phyloP scores from a whole-genome alignment of 1,140 invertebrate species.

The Lethrus apterus region DNA sequence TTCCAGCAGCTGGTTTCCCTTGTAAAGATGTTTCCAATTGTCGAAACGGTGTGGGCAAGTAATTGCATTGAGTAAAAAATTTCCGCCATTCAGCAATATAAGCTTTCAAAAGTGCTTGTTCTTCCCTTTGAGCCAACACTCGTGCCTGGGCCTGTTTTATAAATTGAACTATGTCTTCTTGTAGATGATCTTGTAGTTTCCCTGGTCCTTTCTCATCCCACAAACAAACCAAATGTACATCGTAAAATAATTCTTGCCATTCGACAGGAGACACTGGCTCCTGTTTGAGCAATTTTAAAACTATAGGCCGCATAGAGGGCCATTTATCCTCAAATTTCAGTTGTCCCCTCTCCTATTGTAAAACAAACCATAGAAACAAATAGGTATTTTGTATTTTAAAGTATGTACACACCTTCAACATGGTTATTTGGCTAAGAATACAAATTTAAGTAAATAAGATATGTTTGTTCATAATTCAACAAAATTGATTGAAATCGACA shows the following conservation, averaged over 20 bases:
- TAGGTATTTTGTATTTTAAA: background rate
- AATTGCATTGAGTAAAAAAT: conserved; percentile 96
- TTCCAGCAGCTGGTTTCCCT: conserved; percentile 44
- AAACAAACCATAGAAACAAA: conserved; percentile 6
- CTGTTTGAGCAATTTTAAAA: conserved; percentile 86
- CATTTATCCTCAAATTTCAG: conserved; percentile 90
- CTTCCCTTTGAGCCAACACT: conserved; percentile 84
- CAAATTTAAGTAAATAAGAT: conserved; percentile 6
- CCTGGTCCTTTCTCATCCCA: conserved; percentile 93
- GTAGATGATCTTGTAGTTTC: conserved; percentile 80
- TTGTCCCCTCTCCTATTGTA: conserved; percentile 54
- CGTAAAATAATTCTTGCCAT: conserved; percentile 97
- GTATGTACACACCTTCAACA: conserved; percentile 10
- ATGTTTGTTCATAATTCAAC: conserved; percentile 7
- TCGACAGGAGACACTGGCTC: conserved; percentile 87
- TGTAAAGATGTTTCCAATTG: conserved; percentile 75
- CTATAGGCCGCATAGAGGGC: conserved; percentile 88
- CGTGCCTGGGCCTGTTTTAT: conserved; percentile 88
- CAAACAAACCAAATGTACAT: conserved; percentile 87
- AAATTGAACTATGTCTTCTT: conserved; percentile 90
- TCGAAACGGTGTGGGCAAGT: conserved; percentile 91
- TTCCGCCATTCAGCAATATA: conserved; percentile 97
- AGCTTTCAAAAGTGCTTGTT: conserved; percentile 89
- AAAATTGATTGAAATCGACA: no score
- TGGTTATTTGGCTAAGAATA: conserved; percentile 10